phyloP scores from a whole-genome alignment of 2,113 vertebrate species.

The Ophiodon elongatus region DNA sequence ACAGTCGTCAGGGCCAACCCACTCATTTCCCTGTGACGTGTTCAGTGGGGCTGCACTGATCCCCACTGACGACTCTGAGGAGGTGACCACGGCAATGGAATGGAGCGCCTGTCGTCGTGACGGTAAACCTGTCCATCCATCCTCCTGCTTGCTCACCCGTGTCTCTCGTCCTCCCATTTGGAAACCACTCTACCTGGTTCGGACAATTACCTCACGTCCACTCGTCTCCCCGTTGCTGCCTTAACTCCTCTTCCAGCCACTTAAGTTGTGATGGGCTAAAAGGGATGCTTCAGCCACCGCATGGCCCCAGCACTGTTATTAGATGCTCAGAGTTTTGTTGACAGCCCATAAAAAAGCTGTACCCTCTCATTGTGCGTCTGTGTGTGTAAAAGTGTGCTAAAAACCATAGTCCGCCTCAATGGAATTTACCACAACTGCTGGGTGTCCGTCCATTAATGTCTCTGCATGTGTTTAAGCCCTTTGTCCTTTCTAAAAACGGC shows the following conservation, averaged over 20 bases:
- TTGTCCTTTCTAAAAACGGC: constrained; percentile 45
- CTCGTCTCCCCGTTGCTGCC: constrained; percentile 63
- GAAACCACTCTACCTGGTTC: constrained; percentile 81
- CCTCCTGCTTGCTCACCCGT: constrained; percentile 77
- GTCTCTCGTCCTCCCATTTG: constrained; percentile 73
- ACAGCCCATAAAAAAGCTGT: constrained; percentile 75
- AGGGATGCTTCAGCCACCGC: constrained; percentile 78
- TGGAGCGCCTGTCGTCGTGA: constrained; percentile 63
- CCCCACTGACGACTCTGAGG: constrained; percentile 72
- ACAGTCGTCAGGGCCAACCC: constrained; percentile 65
- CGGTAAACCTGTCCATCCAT: constrained; percentile 69
- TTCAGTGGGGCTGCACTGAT: constrained; percentile 82
- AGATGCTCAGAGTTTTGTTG: constrained; percentile 76
- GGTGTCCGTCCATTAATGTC: constrained; percentile 62
- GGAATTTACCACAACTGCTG: constrained; percentile 67
- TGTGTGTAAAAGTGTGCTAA: constrained; percentile 63
- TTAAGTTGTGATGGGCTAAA: constrained; percentile 83
- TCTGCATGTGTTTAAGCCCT: constrained; percentile 55
- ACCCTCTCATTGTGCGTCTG: constrained; percentile 72
- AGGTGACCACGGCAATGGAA: constrained; percentile 65
- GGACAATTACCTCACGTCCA: constrained; percentile 79
- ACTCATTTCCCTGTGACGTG: constrained; percentile 75
- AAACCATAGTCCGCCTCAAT: constrained; percentile 57
- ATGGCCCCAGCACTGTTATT: constrained; percentile 74
- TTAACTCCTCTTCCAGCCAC: constrained; percentile 81